Conservation (phyloP, 2,888 invertebrate genomes). For the Coronaproctus castanopsis region DNA sequence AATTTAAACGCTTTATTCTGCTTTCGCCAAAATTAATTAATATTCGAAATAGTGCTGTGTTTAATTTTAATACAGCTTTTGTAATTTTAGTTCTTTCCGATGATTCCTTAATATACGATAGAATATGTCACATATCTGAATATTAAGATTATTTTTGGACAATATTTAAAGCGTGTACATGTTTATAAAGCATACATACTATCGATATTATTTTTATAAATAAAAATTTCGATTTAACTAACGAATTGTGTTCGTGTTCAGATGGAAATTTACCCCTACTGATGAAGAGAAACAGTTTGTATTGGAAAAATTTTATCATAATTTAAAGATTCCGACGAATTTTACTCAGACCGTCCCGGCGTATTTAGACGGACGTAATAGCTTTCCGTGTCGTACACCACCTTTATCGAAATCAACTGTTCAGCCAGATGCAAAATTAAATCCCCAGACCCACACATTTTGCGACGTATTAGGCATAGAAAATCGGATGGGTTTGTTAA, state of each 20-base stretch:
- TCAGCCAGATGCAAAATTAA: conserved; percentile 35
- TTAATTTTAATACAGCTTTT: too few relatives aligned
- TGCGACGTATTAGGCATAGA: conserved; percentile 45
- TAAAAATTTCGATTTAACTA: too few relatives aligned
- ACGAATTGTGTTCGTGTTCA: too few relatives aligned
- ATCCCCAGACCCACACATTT: conserved; percentile 46
- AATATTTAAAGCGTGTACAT: neutral
- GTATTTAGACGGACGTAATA: conserved; percentile 32
- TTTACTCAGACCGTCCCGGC: conserved; percentile 55
- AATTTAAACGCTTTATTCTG: too few relatives aligned
- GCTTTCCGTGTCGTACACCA: conserved; percentile 22
- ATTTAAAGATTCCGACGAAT: conserved; percentile 50
- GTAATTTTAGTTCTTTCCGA: too few relatives aligned
- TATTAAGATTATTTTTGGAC: too few relatives aligned
- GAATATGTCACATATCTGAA: too few relatives aligned
- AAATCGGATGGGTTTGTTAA: conserved; percentile 51
- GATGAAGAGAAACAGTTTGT: conserved; percentile 48
- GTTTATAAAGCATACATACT: too few relatives aligned
- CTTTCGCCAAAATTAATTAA: too few relatives aligned
- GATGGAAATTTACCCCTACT: conserved; percentile 52
- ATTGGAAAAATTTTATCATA: conserved; percentile 38
- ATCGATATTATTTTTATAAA: too few relatives aligned
- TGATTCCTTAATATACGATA: too few relatives aligned
- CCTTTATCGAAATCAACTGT: neutral
- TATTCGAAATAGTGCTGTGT: too few relatives aligned